A percentile compares a stretch with the other conserved stretches of the same genome.
Conservation (phyloP, 2,113 vertebrate species). For the Sinosuthora webbiana region DNA sequence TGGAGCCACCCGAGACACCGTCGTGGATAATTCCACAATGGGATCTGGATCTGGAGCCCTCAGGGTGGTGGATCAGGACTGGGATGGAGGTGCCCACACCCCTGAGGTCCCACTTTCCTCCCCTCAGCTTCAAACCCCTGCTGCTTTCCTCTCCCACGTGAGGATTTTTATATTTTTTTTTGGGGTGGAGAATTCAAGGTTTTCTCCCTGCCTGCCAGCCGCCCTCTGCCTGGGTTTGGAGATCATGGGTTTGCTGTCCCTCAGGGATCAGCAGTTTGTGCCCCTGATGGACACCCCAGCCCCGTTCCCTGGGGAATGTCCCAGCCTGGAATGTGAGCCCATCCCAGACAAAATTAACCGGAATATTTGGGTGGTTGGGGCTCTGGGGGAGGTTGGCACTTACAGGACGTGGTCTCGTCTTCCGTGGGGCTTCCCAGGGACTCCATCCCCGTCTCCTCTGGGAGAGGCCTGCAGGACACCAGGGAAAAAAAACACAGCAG, state of each 20-base stretch:
- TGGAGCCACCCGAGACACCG: not conserved
- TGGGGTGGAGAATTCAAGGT: not conserved
- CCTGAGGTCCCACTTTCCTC: not conserved
- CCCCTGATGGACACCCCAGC: too few relatives aligned
- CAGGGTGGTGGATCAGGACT: not conserved
- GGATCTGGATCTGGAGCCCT: rapidly evolving
- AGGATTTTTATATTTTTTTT: not conserved
- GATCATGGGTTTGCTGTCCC: too few relatives aligned
- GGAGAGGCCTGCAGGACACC: conserved; percentile 77
- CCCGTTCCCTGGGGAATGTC: too few relatives aligned
- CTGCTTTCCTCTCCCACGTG: not conserved
- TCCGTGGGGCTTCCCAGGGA: conserved; percentile 79
- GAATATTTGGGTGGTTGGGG: too few relatives aligned
- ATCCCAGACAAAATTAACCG: too few relatives aligned
- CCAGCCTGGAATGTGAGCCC: too few relatives aligned
- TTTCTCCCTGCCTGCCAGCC: not conserved
- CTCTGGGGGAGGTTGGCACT: conserved; percentile 54
- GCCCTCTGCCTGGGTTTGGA: not conserved
- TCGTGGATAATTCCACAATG: rapidly evolving
- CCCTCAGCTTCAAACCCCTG: not conserved
- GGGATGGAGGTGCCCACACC: not conserved
- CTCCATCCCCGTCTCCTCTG: conserved; percentile 88
- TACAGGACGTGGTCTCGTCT: conserved; percentile 81
- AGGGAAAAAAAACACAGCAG: not conserved
- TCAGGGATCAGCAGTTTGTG: too few relatives aligned